Evolutionary conservation across 2,888 invertebrate genomes (phyloP), one percentile per base, ranked within the genome.

Genomic region (Sabellastarte sp.): DNA sequence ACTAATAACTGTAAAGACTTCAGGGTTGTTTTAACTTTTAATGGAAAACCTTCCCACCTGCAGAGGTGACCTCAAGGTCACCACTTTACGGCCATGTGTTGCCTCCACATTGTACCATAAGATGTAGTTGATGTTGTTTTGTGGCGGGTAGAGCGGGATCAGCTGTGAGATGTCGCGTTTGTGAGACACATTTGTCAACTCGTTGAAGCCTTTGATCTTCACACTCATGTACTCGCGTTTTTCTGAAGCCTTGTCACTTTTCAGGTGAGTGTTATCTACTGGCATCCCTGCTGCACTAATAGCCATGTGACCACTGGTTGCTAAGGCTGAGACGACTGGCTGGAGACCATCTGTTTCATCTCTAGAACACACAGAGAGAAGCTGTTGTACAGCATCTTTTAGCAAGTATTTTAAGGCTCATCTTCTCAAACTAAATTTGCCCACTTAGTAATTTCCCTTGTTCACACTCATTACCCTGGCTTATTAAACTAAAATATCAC

Each of bases 31-130:
- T n/a, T n/a, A n/a, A n/a, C n/a, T n/a, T n/a, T n/a, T n/a, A n/a
- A n/a, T n/a, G n/a, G n/a, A n/a, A n/a, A n/a, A n/a, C n/a, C n/a
- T n/a, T n/a, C 73, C 53, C 82, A 91, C 91, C 88, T 90, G 90
- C 51, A 92, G 81, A 0, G 92, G 92, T 1, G 92, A 91, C 66
- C 90, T 85, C 32, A 92, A 87, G 0, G 88, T 87, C 53, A 92
- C 88, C 66, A 85, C 87, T 75, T 87, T 88, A 61, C 86, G 85
- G 69, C 87, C 87, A 68, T 87, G 87, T 68, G 88, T 87, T 3
- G 88, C 88, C 32, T 87, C 86, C 3, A 90, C 88, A 71, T 89
- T 89, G 31, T 90, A 88, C 1, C 90, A 87, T 60, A 91, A 85
- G 82, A 91, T 91, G 52, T 89, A 87, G 24, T 88, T 87, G 3